Evolutionary conservation across 2,797 vertebrate species (phyloP), one percentile per base, ranked within the genome.

Genomic region (Ateles fusciceps): DNA sequence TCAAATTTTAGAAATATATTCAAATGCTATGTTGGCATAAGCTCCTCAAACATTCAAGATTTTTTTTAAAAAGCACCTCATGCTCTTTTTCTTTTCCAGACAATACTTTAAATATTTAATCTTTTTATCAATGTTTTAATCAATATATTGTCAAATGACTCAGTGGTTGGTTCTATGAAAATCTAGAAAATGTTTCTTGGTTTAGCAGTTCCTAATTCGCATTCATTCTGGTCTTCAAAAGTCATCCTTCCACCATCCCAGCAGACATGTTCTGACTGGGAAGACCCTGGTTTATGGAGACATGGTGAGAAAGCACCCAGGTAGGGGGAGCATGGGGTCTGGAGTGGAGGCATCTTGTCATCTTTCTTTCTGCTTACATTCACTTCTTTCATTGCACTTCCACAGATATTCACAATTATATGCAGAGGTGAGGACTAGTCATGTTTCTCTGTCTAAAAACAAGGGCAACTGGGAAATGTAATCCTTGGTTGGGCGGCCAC

Each of bases 1-100:
- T 89, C 9, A 85, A 74, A n/a, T 91, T 91, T 81, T 72, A 95
- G 84, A 85, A 79, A 68, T 91, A 57, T 85, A 30, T 76, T 88
- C 61, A 93, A 83, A 92, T 46, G 42, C 42, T 59, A 15, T 22
- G 50, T 94, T 94, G 85, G 87, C 76, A 84, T 17, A 74, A 48
- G 4, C n/a, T 88, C n/a, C 30, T 95, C 21, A 33, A 52, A 28
- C 5, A 75, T 59, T 94, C 22, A 71, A 84, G 74, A 36, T 30
- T 44, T 81, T n/a, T 44, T 97, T 84, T 28, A 1, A 80, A 91
- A 94, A 86, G 33, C 28, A 74, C 28, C 8, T 78, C 46, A 36
- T 55, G 33, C 36, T 64, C 48, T 68, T 96, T 93, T 91, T 81
- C 10, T 17, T 17, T 94, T 85, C 33, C 59, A 92, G 80, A 74